A percentile compares a stretch with the other conserved stretches of the same genome.
phyloP scores from a whole-genome alignment of 2,113 vertebrate species.

The Malurus melanocephalus region DNA sequence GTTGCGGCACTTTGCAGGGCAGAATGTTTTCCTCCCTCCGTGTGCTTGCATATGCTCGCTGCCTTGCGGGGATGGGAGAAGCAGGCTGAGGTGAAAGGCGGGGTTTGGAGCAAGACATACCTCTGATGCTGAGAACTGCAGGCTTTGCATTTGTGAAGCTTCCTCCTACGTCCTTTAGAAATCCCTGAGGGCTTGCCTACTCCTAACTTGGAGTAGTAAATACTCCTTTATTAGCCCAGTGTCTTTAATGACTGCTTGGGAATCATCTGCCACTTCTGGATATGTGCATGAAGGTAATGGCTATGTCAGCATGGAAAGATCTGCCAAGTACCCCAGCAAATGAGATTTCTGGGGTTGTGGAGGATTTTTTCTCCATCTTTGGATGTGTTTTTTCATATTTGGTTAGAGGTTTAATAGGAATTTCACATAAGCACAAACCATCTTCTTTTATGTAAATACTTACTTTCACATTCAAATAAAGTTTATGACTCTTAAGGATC shows the following conservation, averaged over 20 bases:
- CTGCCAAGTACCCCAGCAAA: not conserved
- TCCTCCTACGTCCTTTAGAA: fast-evolving
- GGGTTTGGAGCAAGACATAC: not conserved
- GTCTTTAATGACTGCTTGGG: not conserved
- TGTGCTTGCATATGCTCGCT: fast-evolving
- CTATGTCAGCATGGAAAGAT: not conserved
- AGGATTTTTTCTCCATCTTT: not conserved
- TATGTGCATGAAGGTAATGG: not conserved
- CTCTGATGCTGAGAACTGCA: not conserved
- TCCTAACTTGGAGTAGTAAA: not conserved
- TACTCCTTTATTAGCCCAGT: not conserved
- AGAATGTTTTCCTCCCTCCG: fast-evolving
- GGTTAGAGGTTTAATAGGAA: not conserved
- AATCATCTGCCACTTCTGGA: not conserved
- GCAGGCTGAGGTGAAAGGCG: not conserved
- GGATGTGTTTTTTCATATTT: not conserved
- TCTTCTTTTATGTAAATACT: not conserved
- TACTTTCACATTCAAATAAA: not conserved
- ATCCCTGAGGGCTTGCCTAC: not conserved
- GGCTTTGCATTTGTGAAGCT: fast-evolving
- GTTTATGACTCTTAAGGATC: not conserved
- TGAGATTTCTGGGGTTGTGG: not conserved
- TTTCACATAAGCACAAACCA: not conserved
- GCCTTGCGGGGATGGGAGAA: not conserved
- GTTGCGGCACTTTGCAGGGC: not conserved